These are phyloP conservation scores for Platyscapa corneri DNA, from an alignment of 1,140 invertebrate genomes.

Conservation along the genomic window DNA sequence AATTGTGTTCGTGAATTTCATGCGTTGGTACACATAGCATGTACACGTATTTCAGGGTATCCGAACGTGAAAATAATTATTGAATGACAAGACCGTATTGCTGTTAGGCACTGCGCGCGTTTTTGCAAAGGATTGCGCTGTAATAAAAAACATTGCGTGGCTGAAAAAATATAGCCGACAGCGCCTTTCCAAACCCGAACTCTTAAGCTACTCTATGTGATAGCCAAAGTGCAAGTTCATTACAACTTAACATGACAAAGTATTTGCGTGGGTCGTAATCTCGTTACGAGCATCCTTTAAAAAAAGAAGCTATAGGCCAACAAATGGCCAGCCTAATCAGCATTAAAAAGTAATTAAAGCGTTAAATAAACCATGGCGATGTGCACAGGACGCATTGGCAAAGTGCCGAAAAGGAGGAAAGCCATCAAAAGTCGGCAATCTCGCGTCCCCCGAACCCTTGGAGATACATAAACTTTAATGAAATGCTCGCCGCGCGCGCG, in stretches of 20 bases:
- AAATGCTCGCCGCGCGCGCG: slow-evolving; percentile 15
- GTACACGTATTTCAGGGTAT: background rate
- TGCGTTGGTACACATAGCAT: no score
- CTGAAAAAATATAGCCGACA: background rate
- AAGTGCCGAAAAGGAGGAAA: background rate
- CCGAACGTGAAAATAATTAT: background rate
- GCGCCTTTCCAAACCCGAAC: background rate
- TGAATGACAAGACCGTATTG: background rate
- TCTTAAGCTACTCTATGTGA: background rate
- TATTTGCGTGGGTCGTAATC: background rate
- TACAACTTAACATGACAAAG: background rate
- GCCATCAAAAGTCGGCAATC: slow-evolving; percentile 35
- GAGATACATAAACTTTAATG: slow-evolving; percentile 42
- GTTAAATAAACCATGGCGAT: background rate
- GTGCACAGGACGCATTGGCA: background rate
- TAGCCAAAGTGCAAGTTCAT: background rate
- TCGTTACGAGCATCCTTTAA: background rate
- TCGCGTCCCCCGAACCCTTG: background rate
- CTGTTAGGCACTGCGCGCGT: background rate
- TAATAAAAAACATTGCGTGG: background rate
- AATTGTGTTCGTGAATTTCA: background rate
- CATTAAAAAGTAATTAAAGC: background rate
- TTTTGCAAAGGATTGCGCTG: background rate
- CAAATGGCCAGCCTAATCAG: background rate
- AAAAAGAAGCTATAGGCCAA: background rate